These are phyloP conservation scores for Conus betulinus DNA, from an alignment of 1,140 invertebrate genomes.

Conservation along the genomic window DNA sequence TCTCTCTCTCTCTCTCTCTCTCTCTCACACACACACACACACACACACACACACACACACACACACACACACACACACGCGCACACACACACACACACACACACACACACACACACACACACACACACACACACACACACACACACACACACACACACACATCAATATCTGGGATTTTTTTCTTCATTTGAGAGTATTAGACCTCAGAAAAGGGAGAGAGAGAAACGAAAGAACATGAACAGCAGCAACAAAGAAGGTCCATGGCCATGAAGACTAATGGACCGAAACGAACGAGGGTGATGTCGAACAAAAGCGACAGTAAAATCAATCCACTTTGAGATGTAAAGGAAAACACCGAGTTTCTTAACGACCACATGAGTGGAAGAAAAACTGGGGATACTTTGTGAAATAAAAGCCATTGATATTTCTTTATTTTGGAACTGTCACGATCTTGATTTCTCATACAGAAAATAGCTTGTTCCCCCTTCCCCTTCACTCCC, in stretches of 20 bases:
- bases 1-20: background rate
- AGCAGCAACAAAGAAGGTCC: background rate
- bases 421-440: too few species aligned
- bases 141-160: constrained; percentile 12
- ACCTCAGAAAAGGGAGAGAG: background rate
- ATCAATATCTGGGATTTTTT: background rate
- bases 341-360: background rate
- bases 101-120: constrained; percentile 10
- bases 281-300: background rate
- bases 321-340: background rate
- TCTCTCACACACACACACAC: background rate
- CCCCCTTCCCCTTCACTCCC: too few species aligned
- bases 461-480: too few species aligned
- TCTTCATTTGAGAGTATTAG: background rate
- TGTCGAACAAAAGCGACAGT: background rate
- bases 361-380: background rate
- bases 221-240: background rate
- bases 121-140: background rate
- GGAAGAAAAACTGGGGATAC: background rate
- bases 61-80: background rate
- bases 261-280: background rate
- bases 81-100: background rate
- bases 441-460: background rate
- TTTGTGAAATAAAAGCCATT: background rate
- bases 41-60: background rate